Evolutionary conservation across 2,888 invertebrate genomes (phyloP).

Genomic region (Melieria omissa): DNA sequence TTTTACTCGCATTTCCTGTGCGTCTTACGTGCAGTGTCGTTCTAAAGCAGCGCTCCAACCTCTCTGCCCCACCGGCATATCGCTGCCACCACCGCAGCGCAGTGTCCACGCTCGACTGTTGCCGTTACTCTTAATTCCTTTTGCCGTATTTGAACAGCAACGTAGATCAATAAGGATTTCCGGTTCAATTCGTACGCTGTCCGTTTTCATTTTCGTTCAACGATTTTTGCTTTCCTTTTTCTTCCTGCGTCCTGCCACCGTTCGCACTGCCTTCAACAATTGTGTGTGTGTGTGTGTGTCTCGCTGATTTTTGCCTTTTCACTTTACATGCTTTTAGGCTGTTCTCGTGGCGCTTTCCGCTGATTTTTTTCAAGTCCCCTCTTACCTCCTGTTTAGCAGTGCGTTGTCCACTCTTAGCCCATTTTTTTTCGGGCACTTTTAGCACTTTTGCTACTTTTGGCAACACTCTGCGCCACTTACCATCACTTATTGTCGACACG

Average conservation of each 20-base stretch:
- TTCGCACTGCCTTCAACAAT: not conserved
- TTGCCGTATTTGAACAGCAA: constrained; percentile 33
- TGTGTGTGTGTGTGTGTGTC: not conserved
- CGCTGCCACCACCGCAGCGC: constrained; percentile 6
- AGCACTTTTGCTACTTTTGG: constrained; percentile 23
- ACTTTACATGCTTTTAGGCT: constrained; percentile 24
- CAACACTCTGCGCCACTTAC: constrained; percentile 2
- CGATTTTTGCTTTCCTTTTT: not conserved
- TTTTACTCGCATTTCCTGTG: constrained; percentile 15
- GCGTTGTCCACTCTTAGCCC: constrained; percentile 10
- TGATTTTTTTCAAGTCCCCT: constrained; percentile 1
- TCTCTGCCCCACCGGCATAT: constrained; percentile 3
- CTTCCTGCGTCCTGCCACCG: not conserved
- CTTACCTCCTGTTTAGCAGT: constrained; percentile 5
- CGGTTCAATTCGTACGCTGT: constrained; percentile 56
- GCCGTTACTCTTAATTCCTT: constrained; percentile 12
- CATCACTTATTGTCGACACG: not conserved
- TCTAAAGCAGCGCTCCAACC: not conserved
- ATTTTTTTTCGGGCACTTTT: constrained; percentile 18
- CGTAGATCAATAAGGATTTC: constrained; percentile 64
- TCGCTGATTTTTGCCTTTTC: not conserved
- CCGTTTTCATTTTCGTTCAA: constrained; percentile 34
- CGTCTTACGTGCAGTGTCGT: no score
- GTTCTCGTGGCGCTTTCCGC: not conserved
- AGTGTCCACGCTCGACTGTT: constrained; percentile 5